These are phyloP conservation scores for Xanthia icteritia DNA, from an alignment of 2,888 invertebrate genomes.

Conservation along the genomic window DNA sequence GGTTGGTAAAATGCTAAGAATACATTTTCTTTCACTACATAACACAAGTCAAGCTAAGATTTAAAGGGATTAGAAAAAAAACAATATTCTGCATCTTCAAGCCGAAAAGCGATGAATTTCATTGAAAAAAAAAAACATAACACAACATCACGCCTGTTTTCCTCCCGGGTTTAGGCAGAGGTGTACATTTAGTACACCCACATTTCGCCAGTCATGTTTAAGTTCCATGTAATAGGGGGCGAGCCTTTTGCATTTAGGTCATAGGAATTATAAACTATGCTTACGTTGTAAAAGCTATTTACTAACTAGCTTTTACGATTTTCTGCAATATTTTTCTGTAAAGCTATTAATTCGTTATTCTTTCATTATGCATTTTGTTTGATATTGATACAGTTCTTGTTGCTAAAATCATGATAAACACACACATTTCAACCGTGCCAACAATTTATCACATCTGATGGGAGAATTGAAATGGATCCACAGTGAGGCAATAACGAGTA, in stretches of 20 bases:
- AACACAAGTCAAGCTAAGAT: neutral
- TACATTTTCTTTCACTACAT: neutral
- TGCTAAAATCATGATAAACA: conserved; percentile 13
- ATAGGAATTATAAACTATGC: neutral
- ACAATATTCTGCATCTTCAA: no score
- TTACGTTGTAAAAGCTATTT: neutral
- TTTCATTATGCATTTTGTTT: neutral
- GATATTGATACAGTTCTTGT: neutral
- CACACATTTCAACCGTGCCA: conserved; percentile 24
- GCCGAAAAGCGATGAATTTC: neutral
- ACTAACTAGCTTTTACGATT: neutral
- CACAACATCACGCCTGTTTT: no score
- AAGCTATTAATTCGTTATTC: neutral
- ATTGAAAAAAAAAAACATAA: neutral
- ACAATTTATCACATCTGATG: conserved; percentile 51
- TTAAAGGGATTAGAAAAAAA: no score
- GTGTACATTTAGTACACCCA: no score
- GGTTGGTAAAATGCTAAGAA: neutral
- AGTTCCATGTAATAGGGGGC: no score
- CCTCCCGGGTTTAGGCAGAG: no score
- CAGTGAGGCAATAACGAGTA: conserved; percentile 34
- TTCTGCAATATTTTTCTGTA: neutral
- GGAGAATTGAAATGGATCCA: conserved; percentile 45
- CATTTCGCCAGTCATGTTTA: no score
- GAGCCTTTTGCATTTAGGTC: neutral